A percentile compares a stretch with the other conserved stretches of the same genome.
Evolutionary conservation across 2,797 vertebrate species (phyloP).

Genomic region (Distichodus sexfasciatus): DNA sequence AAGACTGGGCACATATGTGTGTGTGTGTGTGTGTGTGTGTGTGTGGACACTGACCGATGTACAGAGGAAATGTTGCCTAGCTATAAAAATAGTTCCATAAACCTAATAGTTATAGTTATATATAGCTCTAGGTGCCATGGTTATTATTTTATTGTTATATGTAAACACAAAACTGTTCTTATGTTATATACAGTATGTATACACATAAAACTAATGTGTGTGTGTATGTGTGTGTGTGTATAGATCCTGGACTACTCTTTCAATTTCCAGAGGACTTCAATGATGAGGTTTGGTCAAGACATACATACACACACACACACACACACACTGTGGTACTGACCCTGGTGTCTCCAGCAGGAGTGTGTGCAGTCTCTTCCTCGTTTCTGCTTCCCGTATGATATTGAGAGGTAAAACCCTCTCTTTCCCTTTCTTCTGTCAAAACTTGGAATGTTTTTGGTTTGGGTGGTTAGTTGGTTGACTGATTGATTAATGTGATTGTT

Average conservation of each 20-base stretch:
- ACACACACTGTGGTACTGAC: too few relatives aligned
- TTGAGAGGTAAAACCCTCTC: constrained; percentile 72
- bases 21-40: neutral
- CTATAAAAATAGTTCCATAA: too few relatives aligned
- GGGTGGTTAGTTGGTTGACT: neutral
- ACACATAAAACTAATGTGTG: too few relatives aligned
- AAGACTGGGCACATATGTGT: neutral
- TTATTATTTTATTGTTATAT: too few relatives aligned
- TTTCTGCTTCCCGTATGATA: constrained; percentile 90
- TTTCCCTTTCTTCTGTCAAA: neutral
- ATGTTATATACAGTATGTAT: too few relatives aligned
- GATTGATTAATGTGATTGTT: neutral
- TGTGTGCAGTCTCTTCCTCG: constrained; percentile 74
- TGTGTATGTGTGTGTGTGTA: constrained; percentile 5
- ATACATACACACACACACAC: too few relatives aligned
- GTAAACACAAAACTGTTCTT: too few relatives aligned
- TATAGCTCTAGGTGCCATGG: too few relatives aligned
- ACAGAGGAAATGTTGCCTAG: too few relatives aligned
- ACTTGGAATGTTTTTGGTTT: neutral
- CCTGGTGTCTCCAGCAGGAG: constrained; percentile 66
- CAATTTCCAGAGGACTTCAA: constrained; percentile 83
- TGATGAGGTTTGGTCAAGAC: constrained; percentile 73
- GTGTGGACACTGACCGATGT: neutral
- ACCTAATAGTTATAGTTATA: too few relatives aligned
- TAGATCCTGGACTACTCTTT: constrained; percentile 79